These are phyloP conservation scores for Gila orcuttii DNA, from an alignment of 2,113 vertebrate genomes.

Conservation along the genomic window DNA sequence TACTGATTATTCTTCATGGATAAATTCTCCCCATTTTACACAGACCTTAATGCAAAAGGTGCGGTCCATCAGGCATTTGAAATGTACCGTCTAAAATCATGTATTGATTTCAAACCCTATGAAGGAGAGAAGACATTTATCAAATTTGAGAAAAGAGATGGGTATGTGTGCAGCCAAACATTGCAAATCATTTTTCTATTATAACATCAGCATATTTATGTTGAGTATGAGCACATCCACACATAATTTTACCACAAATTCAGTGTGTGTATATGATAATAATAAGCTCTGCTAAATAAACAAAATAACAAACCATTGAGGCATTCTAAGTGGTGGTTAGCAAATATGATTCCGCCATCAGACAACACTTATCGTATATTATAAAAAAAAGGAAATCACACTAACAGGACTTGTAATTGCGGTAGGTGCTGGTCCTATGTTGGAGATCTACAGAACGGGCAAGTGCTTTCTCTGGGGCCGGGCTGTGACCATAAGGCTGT, in stretches of 20 bases:
- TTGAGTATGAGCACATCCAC: not conserved
- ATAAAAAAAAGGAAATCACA: not conserved
- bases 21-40: slow-evolving; percentile 2
- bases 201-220: not conserved
- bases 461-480: slow-evolving; percentile 83
- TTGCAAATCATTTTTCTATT: not conserved
- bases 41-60: slow-evolving; percentile 77
- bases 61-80: slow-evolving; percentile 86
- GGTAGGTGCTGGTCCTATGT: slow-evolving; percentile 91
- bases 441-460: slow-evolving; percentile 81
- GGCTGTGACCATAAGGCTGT: slow-evolving; percentile 87
- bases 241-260: not conserved
- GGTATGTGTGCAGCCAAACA: slow-evolving; percentile 73
- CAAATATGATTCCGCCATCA: not conserved
- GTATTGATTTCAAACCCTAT: slow-evolving; percentile 93
- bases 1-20: not conserved
- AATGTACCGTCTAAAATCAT: slow-evolving; percentile 91
- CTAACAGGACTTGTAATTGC: not conserved
- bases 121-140: slow-evolving; percentile 85
- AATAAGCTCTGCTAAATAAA: not conserved
- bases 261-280: not conserved
- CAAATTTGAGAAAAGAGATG: slow-evolving; percentile 81
- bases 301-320: not conserved
- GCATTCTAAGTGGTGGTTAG: not conserved
- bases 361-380: not conserved